Conservation (phyloP, 1,140 invertebrate genomes). For the Eupeodes corollae region DNA sequence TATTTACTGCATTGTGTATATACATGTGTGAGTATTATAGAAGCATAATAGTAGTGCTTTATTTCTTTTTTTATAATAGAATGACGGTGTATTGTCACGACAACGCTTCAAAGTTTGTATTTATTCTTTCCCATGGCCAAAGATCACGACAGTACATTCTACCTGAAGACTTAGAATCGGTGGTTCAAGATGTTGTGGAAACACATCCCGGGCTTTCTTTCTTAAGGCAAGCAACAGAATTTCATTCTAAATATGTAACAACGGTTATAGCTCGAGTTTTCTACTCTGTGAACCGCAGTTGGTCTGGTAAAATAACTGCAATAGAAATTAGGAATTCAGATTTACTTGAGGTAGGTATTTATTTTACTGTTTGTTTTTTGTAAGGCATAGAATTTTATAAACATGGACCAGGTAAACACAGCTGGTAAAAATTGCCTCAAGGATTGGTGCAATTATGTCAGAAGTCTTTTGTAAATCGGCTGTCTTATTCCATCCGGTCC, state of each 20-base stretch:
- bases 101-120: conserved; percentile 78
- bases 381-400: no score
- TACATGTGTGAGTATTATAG: no score
- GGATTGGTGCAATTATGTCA: no score
- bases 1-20: no score
- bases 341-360: conserved; percentile 47
- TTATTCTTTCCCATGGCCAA: conserved; percentile 61
- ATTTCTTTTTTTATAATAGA: conserved; percentile 38
- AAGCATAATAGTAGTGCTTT: no score
- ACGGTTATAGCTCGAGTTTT: conserved; percentile 97
- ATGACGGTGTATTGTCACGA: conserved; percentile 73
- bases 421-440: no score
- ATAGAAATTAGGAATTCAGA: conserved; percentile 86
- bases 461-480: no score
- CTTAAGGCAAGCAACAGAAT: conserved; percentile 93
- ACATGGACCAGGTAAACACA: no score
- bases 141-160: conserved; percentile 48
- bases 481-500: no score
- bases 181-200: conserved; percentile 96
- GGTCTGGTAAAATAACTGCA: conserved; percentile 86
- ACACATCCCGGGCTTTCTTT: conserved; percentile 97
- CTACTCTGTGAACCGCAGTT: conserved; percentile 95
- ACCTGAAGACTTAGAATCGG: conserved; percentile 80
- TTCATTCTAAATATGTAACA: conserved; percentile 96
- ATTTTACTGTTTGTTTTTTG: no score